phyloP scores from a whole-genome alignment of 2,888 invertebrate species.

The Hofmannophila pseudospretella region DNA sequence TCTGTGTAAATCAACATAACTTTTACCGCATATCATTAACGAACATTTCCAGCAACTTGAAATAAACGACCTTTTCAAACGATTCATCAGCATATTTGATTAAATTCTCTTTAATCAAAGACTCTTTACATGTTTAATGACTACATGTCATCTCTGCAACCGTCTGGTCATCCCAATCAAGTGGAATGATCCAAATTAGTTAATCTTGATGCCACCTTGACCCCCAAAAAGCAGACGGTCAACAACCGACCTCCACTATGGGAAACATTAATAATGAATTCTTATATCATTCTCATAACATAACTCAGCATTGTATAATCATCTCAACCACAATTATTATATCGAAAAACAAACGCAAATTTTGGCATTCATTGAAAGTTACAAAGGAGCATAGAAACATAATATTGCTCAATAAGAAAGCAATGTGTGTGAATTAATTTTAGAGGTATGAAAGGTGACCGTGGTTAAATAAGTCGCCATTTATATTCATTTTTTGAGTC shows the following conservation, averaged over 20 bases:
- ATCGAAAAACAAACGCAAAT: not conserved
- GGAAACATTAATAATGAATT: not conserved
- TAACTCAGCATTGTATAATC: conserved; percentile 1
- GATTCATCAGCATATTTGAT: too few species aligned
- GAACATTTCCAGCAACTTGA: too few species aligned
- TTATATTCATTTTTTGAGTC: not conserved
- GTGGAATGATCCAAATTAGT: conserved; percentile 24
- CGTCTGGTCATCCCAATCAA: conserved; percentile 12
- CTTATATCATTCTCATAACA: not conserved
- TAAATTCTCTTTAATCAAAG: too few species aligned
- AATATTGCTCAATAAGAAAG: not conserved
- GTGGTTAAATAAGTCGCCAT: too few species aligned
- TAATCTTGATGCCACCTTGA: conserved; percentile 48
- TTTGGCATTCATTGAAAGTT: not conserved
- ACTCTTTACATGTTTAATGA: not conserved
- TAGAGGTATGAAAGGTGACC: too few species aligned
- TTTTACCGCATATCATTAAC: too few species aligned
- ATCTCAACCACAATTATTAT: not conserved
- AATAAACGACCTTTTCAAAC: too few species aligned
- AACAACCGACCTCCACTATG: conserved; percentile 39
- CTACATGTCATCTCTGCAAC: not conserved
- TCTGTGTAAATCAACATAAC: too few species aligned
- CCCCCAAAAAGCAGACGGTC: conserved; percentile 44
- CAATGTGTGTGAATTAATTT: too few species aligned
- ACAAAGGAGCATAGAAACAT: not conserved